A percentile compares a stretch with the other conserved stretches of the same genome.
Conservation (phyloP, 2,797 vertebrate genomes). For the Siniperca obscura region DNA sequence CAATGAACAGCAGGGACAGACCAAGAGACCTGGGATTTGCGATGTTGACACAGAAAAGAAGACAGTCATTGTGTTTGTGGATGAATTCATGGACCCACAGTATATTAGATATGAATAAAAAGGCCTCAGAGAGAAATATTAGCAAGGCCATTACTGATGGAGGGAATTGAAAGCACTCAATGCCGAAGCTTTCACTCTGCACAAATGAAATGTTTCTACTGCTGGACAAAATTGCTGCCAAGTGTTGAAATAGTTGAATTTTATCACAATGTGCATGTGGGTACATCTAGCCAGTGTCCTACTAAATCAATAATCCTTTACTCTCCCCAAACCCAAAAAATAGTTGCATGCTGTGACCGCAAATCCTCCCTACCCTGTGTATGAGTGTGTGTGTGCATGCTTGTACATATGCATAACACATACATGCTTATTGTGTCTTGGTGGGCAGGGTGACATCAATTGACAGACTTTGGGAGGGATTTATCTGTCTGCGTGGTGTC, state of each 20-base stretch:
- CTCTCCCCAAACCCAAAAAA: slow-evolving; percentile 48
- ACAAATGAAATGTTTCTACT: slow-evolving; percentile 45
- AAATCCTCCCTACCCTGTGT: slow-evolving; percentile 55
- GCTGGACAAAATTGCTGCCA: slow-evolving; percentile 15
- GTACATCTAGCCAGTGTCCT: slow-evolving; percentile 69
- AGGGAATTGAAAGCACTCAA: slow-evolving; percentile 49
- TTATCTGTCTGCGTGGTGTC: slow-evolving; percentile 77
- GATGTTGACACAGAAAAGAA: slow-evolving; percentile 39
- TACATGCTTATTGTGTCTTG: slow-evolving; percentile 40
- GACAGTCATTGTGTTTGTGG: slow-evolving; percentile 8
- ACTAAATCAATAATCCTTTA: slow-evolving; percentile 74
- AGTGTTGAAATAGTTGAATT: slow-evolving; percentile 34
- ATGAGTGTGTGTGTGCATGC: slow-evolving; percentile 14
- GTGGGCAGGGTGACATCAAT: slow-evolving; percentile 48
- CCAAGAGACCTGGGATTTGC: slow-evolving; percentile 25
- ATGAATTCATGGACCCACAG: slow-evolving; percentile 43
- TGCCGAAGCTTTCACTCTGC: slow-evolving; percentile 41
- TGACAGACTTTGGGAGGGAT: slow-evolving; percentile 69
- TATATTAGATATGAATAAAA: slow-evolving; percentile 61
- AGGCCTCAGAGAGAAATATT: slow-evolving; percentile 45
- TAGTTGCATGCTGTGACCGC: slow-evolving; percentile 61
- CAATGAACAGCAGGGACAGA: slow-evolving; percentile 39
- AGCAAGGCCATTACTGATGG: slow-evolving; percentile 39
- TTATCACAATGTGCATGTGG: slow-evolving; percentile 20
- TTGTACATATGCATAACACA: slow-evolving; percentile 29